Evolutionary conservation across 2,113 vertebrate genomes (phyloP).

Genomic region (Shinisaurus crocodilurus): DNA sequence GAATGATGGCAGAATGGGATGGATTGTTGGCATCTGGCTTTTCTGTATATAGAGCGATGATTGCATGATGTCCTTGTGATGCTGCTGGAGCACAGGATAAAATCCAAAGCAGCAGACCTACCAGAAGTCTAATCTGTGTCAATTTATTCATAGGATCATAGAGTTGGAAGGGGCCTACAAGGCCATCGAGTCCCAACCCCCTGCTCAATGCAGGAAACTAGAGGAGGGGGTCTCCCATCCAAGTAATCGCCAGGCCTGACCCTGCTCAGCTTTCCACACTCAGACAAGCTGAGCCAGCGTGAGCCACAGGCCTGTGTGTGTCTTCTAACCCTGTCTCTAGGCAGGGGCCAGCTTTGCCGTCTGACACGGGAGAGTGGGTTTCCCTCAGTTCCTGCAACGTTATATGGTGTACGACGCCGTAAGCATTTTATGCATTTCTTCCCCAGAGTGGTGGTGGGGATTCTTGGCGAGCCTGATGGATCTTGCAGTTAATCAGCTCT

Average conservation of each 20-base stretch:
- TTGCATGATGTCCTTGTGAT: not conserved
- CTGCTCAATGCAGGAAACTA: too few relatives aligned
- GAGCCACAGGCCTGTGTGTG: not conserved
- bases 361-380: not conserved
- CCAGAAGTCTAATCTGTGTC: not conserved
- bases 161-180: too few relatives aligned
- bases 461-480: constrained; percentile 38
- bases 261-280: too few relatives aligned
- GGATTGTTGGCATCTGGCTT: not conserved
- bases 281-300: too few relatives aligned
- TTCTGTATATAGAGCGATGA: too few relatives aligned
- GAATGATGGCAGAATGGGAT: too few relatives aligned
- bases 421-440: constrained; percentile 34
- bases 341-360: not conserved
- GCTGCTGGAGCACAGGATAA: not conserved
- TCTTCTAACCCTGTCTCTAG: not conserved
- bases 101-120: not conserved
- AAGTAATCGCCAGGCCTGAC: too few relatives aligned
- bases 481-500: constrained; percentile 45
- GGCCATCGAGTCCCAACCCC: too few relatives aligned
- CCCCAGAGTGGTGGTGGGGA: not conserved
- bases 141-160: too few relatives aligned
- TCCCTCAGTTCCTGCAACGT: constrained; percentile 21
- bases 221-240: too few relatives aligned
- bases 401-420: constrained; percentile 48